Evolutionary conservation across 2,797 vertebrate genomes (phyloP).

Genomic region (Platalea minor): DNA sequence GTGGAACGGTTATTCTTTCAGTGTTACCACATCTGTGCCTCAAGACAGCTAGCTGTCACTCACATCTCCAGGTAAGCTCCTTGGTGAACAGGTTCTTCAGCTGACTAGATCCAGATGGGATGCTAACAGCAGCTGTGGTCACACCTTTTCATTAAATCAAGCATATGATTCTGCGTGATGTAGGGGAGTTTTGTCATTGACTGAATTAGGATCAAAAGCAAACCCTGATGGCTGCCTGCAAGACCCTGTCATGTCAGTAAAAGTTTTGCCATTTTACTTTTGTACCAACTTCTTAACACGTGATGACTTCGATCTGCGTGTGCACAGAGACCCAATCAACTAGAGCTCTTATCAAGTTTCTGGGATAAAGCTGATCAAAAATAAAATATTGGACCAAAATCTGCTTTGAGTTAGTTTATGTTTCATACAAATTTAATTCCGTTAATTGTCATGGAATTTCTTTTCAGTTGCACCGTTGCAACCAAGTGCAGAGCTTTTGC

Average conservation of each 20-base stretch:
- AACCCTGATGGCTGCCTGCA: neutral
- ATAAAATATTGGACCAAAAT: neutral
- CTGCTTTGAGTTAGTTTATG: neutral
- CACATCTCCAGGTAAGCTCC: neutral
- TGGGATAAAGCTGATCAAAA: neutral
- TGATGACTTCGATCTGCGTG: neutral
- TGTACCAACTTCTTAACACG: neutral
- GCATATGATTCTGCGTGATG: neutral
- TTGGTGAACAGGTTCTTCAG: slow-evolving; percentile 36
- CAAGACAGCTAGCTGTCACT: neutral
- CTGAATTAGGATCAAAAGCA: neutral
- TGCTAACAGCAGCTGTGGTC: neutral
- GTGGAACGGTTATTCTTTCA: neutral
- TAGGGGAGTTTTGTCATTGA: neutral
- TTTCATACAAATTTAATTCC: neutral
- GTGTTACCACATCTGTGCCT: neutral
- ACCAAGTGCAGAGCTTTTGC: neutral
- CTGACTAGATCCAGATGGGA: neutral
- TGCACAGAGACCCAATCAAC: neutral
- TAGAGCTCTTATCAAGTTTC: neutral
- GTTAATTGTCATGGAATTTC: neutral
- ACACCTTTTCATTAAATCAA: slow-evolving; percentile 15
- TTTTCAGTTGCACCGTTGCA: neutral
- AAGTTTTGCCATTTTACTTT: neutral
- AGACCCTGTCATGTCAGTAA: neutral